Evolutionary conservation across 2,888 invertebrate genomes (phyloP), one percentile per base, ranked within the genome.

Genomic region (Lasioglossum pauxillum): DNA sequence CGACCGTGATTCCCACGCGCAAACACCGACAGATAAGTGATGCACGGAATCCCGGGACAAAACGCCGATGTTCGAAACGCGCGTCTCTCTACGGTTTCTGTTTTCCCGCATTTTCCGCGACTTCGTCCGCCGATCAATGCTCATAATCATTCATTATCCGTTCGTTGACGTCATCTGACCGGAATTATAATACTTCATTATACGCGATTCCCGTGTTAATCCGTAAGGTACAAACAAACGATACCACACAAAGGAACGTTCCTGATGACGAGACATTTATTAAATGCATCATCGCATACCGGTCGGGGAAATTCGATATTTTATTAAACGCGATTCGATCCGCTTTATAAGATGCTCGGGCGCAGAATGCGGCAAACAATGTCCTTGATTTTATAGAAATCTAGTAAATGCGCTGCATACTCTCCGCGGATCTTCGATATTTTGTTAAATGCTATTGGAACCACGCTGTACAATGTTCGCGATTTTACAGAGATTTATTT

Each of bases 1-100:
- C 46, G 80, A 69, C 53, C 74, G 80, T 77, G 85, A 84, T 77
- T 84, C 85, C 77, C 84, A 23, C 41, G 57, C 38, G 80, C 57
- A 49, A 57, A 69, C 38, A 23, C 38, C 38, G 38, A 35, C 14
- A 76, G 85, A 85, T 85, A 84, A 85, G 74, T 80, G 84, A 84
- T 31, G 73, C 75, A 53, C 49, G 46, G 77, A 85, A 31, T 31
- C 31, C 19, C 38, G 2, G 23, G 14, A 38, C 69, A 38, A 31
- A 31, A 7, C 31, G 60, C 3, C 60, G 16, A 7, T 16, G 60
- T 27, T 27, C 60, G 27, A 31, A 64, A 27, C 27, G 1, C 27
- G 16, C 60, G 60, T 64, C 8, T 53, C 53, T 53, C 23, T 23
- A 19, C 49, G 8, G 23, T 49, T 53, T 53, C 7, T 2, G 49